These are phyloP conservation scores for Palaemon carinicauda DNA, from an alignment of 1,140 invertebrate genomes.

Conservation along the genomic window DNA sequence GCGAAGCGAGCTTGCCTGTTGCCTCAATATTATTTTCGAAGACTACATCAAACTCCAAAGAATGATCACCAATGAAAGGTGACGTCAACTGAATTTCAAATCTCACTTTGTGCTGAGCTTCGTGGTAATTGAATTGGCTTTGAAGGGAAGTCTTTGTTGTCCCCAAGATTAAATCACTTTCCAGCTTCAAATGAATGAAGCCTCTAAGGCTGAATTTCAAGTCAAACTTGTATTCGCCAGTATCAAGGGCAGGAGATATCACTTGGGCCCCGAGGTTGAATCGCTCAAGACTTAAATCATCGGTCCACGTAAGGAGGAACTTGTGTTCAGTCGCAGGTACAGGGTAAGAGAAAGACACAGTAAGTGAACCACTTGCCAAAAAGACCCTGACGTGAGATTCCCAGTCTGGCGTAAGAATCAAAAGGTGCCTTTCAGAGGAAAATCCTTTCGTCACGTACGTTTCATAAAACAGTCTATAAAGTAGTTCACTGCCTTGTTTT, in stretches of 20 bases:
- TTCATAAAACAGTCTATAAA: conserved; percentile 19
- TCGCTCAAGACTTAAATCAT: conserved; percentile 18
- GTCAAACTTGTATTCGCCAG: background rate
- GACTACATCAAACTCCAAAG: background rate
- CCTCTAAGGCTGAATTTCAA: background rate
- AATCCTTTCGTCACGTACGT: background rate
- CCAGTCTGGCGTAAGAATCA: conserved; percentile 1
- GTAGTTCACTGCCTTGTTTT: background rate
- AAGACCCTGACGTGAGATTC: background rate
- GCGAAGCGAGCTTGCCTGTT: background rate
- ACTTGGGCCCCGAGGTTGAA: background rate
- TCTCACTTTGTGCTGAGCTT: background rate
- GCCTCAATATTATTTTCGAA: conserved; percentile 9
- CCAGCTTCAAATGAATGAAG: background rate
- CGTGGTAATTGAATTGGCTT: conserved; percentile 10
- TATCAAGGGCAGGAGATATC: background rate
- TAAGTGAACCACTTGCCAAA: background rate
- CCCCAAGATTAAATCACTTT: background rate
- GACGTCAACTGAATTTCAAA: conserved; percentile 13
- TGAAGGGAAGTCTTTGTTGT: background rate
- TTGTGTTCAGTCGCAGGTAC: background rate
- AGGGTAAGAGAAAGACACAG: conserved; percentile 13
- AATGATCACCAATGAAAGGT: conserved; percentile 10
- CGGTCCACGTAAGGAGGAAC: background rate
- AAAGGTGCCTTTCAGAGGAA: background rate